Conservation (phyloP, 2,797 vertebrate species). For the Phalloptychus januarius region DNA sequence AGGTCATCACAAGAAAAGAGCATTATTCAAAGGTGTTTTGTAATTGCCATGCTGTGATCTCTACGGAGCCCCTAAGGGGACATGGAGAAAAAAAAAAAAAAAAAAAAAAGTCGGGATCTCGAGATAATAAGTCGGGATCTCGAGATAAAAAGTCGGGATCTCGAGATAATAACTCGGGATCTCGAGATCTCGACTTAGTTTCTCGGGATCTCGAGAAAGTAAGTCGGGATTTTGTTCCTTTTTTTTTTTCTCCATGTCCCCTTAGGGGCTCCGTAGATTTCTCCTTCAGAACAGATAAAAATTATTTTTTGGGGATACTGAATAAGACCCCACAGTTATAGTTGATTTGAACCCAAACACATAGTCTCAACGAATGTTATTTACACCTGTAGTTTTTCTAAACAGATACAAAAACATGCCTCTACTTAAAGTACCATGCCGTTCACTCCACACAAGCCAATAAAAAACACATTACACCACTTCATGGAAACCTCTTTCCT, state of each 20-base stretch:
- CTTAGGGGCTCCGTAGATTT: too few species aligned
- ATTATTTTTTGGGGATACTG: background rate
- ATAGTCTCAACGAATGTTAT: background rate
- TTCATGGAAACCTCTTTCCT: constrained; percentile 80
- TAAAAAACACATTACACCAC: constrained; percentile 84
- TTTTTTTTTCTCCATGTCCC: too few species aligned
- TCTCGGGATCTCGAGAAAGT: too few species aligned
- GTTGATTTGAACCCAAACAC: constrained; percentile 3
- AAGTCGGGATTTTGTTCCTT: too few species aligned
- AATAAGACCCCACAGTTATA: background rate
- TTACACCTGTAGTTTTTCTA: background rate
- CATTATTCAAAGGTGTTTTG: constrained; percentile 27
- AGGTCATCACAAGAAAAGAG: constrained; percentile 41
- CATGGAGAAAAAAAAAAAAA: too few species aligned
- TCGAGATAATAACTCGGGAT: too few species aligned
- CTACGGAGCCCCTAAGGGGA: too few species aligned
- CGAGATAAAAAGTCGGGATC: too few species aligned
- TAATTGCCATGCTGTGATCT: constrained; percentile 16
- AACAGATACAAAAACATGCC: constrained; percentile 11
- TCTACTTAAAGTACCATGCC: constrained; percentile 30
- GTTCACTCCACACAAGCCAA: constrained; percentile 66
- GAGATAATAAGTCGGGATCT: too few species aligned
- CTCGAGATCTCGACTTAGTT: too few species aligned
- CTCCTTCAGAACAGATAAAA: background rate
- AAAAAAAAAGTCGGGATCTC: too few species aligned